Evolutionary conservation across 2,797 vertebrate genomes (phyloP), one percentile per base, ranked within the genome.

Genomic region (Tadarida brasiliensis): DNA sequence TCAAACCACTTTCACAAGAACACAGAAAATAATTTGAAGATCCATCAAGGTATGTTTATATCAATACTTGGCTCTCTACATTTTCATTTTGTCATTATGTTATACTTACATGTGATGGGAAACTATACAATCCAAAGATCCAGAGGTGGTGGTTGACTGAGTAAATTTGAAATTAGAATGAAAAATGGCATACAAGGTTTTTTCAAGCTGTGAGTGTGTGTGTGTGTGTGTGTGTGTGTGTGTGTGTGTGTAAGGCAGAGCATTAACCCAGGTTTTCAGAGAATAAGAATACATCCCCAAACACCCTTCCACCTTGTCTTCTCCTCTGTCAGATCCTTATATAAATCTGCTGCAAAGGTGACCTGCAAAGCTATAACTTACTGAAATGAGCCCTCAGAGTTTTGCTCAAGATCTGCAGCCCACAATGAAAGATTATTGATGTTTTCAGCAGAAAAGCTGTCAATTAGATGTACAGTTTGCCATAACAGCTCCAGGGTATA

Each of bases 401-500:
- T 84, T 92, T 96, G 65, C 83, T 63, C 47, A 35, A 51, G 73
- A 96, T 93, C 78, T 77, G 67, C 90, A 95, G 90, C 82, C 44
- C 78, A 94, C 88, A 94, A 57, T 87, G 93, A 96, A 97, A 94
- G 76, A 97, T 96, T 97, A 97, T 98, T 97, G 97, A 98, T 97
- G 95, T 95, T 97, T 97, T 97, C 90, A 94, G 90, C 71, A 39
- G 94, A 89, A 94, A 97, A 96, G 78, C 95, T 97, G 96, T 98
- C 97, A 98, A 96, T 97, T 97, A 97, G 95, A 98, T 97, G 96
- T 96, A 98, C 94, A 96, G 96, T 96, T 95, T 94, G 92, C 94
- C 88, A 78, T 94, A 96, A 97, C 78, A 94, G 94, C 96, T 97
- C 94, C 82, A 80, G 71, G 96, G 90, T 94, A 96, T 65, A 96